Percentiles rank a stretch among this genome's conserved stretches.
Conservation (phyloP, 2,888 invertebrate genomes). For the Nomada hirtipes region DNA sequence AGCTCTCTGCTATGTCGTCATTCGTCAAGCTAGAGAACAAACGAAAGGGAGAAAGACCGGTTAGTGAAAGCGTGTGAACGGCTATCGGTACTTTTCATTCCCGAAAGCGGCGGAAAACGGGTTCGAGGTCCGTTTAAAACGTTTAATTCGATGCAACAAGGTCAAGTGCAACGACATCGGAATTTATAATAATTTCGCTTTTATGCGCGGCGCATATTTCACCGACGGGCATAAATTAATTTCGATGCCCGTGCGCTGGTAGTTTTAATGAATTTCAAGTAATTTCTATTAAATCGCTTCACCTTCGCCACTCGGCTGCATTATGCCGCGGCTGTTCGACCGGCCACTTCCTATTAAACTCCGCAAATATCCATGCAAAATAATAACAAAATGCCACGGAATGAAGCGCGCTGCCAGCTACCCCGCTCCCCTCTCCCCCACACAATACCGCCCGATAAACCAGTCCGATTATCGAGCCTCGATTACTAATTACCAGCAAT, state of each 20-base stretch:
- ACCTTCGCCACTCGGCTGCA: conserved; percentile 33
- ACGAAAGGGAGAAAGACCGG: conserved; percentile 17
- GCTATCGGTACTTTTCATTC: background rate
- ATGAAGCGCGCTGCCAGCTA: conserved; percentile 9
- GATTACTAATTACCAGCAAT: conserved; percentile 39
- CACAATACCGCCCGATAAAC: conserved; percentile 24
- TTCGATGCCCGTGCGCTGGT: conserved; percentile 45
- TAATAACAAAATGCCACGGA: conserved; percentile 47
- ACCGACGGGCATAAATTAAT: conserved; percentile 59
- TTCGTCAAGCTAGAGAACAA: conserved; percentile 79
- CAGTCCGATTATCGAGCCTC: conserved; percentile 34
- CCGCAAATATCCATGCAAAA: conserved; percentile 59
- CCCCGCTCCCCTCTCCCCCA: background rate
- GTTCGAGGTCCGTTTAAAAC: conserved; percentile 27
- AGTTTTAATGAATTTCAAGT: conserved; percentile 64
- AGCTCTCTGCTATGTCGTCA: conserved; percentile 82
- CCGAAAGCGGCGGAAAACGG: background rate
- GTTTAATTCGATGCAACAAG: conserved; percentile 46
- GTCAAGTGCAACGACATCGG: conserved; percentile 46
- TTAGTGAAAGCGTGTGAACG: background rate
- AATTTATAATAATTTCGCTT: conserved; percentile 55
- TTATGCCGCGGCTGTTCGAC: conserved; percentile 13
- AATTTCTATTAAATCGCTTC: conserved; percentile 59
- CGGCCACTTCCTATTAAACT: conserved; percentile 51
- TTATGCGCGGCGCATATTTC: conserved; percentile 49